Evolutionary conservation across 2,888 invertebrate species (phyloP), one percentile per base, ranked within the genome.

Genomic region (Cecidostiba fungosa): DNA sequence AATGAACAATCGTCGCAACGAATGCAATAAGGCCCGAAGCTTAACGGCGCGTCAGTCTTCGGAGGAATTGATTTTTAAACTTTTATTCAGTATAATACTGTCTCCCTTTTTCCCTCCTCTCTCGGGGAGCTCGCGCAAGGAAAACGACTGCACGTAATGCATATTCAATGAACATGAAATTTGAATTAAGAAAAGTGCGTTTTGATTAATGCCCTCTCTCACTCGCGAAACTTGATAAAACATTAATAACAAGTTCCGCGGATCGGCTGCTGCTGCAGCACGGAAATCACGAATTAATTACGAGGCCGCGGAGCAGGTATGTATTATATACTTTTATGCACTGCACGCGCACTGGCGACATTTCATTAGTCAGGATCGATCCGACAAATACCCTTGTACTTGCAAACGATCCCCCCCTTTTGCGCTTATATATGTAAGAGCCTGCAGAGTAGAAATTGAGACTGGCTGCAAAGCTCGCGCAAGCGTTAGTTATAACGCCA

Each of bases 81-180:
- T 77, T 77, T 47, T 50, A 72, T 43, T 43, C 47, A 29, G 43
- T 23, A 14, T 19, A 12, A 39, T 6, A 4, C 36, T 39, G 26
- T n/a, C 36, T 26, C 50, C 50, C 50, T 70, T n/a, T 79, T n/a
- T 14, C 5, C 12, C 8, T 43, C 23, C 47, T 32, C 43, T 78
- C 29, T 14, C 10, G 10, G 19, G 2, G 54, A 4, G 10, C 5
- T 3, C 54, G n/a, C 6, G 54, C 29, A 77, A 79, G 32, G 72
- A 80, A 72, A 39, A 23, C 72, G 43, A 39, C 79, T 86, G 85
- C 85, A 77, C 82, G 86, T 87, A 87, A 86, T 87, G 87, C 87
- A 85, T 83, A 88, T 85, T 85, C 86, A 87, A 87, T 87, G 88
- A 87, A 87, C 85, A 81, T 82, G 86, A 87, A 87, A 85, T 81